Base-by-base conservation (phyloP, 2,797 vertebrate species). In the Gymnoscopelus braueri region DNA sequence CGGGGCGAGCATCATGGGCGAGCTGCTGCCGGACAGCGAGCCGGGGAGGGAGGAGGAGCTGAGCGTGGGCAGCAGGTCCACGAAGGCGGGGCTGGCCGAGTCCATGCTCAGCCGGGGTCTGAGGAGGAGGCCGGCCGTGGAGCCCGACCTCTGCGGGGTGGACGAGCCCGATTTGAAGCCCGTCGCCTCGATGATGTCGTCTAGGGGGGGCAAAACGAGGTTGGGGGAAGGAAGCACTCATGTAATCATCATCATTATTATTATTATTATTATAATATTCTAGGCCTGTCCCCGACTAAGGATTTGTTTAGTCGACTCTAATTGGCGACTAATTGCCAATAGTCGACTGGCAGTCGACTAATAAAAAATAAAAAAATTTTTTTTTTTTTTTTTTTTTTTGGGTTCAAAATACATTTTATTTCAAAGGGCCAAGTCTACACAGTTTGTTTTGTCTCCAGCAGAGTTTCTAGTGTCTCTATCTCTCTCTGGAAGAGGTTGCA, bases 61-160 rank as follows among this genome's bases (percentile, higher is more conserved):
- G 61, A 97, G 95, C 0, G 92, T 94, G 29, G 95, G 94, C 0
- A 95, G 94, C 0, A 95, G 92, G 47, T 94, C 94, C 13, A 88
- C 32, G 1, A 44, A 44, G 39, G 96, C 93, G 0, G 83, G 24
- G n/a, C 92, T 87, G 0, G 91, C 89, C 0, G 94, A 96, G 70
- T 99, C 98, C 3, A 97, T 95, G 86, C 97, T 99, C 68, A 98
- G 95, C 54, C 98, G 91, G 0, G 96, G 96, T 62, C 97, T 93
- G 76, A 94, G 95, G 76, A 94, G 95, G 68, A 99, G 91, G 12
- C 96, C 96, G 0, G 95, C 96, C 0, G 95, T 92, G 0, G 98
- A 99, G 69, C 96, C 96, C 0, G 97, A 98, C 66, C 97, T 95
- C 90, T 99, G 97, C 0, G 97, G 98, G 0, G 98, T 98, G 64